Conservation (phyloP, 2,797 vertebrate genomes). For the Odontamblyopus lacepedii region DNA sequence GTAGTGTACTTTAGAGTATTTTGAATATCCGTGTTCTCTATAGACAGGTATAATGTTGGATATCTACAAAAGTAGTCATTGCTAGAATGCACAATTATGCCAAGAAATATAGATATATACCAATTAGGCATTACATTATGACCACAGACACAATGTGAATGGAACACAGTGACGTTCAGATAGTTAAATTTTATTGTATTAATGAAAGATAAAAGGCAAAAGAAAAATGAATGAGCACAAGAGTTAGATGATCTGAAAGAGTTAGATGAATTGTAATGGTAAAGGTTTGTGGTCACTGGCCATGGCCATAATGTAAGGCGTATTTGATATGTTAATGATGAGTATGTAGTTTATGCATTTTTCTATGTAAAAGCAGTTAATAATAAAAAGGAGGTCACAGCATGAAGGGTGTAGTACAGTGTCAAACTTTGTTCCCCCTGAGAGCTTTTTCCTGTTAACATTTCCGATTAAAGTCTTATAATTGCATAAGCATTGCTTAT, state of each 20-base stretch:
- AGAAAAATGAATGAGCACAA: too few relatives aligned
- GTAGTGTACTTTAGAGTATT: conserved; percentile 1
- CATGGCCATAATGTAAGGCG: neutral
- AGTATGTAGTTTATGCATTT: neutral
- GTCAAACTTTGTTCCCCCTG: conserved; percentile 23
- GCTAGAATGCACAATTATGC: neutral
- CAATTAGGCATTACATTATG: neutral
- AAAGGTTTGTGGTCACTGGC: neutral
- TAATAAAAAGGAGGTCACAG: conserved; percentile 5
- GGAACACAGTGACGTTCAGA: neutral
- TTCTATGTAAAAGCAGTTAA: conserved; percentile 14
- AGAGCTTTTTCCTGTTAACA: conserved; percentile 22
- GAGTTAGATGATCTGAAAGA: neutral
- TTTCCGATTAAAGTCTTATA: neutral
- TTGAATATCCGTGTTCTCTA: conserved; percentile 16
- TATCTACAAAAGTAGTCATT: conserved; percentile 28
- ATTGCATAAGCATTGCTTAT: neutral
- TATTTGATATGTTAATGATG: neutral
- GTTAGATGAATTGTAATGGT: neutral
- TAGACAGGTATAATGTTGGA: conserved; percentile 22
- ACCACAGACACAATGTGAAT: neutral
- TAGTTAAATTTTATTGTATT: neutral
- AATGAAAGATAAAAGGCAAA: neutral
- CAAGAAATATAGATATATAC: neutral
- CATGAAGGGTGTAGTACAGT: conserved; percentile 10